These are phyloP conservation scores for Periophthalmus modestus DNA, from an alignment of 2,113 vertebrate genomes.

Conservation along the genomic window DNA sequence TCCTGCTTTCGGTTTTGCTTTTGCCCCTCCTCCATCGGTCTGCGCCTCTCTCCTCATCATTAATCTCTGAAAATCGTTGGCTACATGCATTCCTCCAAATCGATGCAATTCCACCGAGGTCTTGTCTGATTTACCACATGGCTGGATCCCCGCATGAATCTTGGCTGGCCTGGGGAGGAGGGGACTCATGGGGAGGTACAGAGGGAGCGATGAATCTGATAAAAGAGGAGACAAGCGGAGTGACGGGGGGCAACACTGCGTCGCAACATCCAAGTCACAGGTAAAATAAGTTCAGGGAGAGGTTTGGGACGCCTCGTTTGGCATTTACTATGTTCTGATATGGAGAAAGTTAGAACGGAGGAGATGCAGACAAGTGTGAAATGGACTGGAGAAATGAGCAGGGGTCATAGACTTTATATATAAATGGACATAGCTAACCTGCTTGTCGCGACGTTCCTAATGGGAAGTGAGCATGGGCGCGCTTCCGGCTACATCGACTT, in stretches of 20 bases:
- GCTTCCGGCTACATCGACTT: no score
- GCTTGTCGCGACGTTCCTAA: no score
- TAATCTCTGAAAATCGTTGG: slow-evolving; percentile 76
- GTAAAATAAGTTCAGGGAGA: slow-evolving; percentile 5
- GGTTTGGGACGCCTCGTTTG: not conserved
- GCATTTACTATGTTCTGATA: not conserved
- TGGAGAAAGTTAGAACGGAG: not conserved
- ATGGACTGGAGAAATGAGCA: not conserved
- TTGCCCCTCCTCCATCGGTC: slow-evolving; percentile 38
- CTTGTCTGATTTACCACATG: slow-evolving; percentile 77
- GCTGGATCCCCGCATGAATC: slow-evolving; percentile 68
- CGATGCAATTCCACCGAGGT: slow-evolving; percentile 73
- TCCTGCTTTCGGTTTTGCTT: slow-evolving; percentile 26
- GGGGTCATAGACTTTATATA: no score
- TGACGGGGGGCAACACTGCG: slow-evolving; percentile 52
- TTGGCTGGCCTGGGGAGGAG: slow-evolving; percentile 48
- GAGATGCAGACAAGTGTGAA: not conserved
- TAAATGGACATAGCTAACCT: no score
- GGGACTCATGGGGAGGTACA: slow-evolving; percentile 23
- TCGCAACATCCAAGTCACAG: slow-evolving; percentile 48
- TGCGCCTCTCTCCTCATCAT: slow-evolving; percentile 66
- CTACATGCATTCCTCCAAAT: slow-evolving; percentile 75
- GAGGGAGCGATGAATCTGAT: slow-evolving; percentile 22
- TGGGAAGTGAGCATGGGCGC: no score
- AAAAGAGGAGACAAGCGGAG: slow-evolving; percentile 38